Conservation (phyloP, 2,797 vertebrate species). For the Pagetopsis macropterus region DNA sequence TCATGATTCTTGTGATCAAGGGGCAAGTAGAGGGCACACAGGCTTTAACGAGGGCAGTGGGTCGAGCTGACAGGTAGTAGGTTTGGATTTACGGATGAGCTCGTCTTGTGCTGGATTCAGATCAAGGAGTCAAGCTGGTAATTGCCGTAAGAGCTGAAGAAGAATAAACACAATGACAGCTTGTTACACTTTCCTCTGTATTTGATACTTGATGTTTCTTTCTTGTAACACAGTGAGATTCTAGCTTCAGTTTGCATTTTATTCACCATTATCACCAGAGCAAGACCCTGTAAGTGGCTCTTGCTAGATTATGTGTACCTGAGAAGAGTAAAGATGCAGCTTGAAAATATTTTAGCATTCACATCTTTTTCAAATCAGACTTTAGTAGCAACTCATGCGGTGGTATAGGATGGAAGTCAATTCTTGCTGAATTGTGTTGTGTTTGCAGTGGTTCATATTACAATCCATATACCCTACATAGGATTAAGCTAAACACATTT, state of each 20-base stretch:
- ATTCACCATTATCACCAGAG: neutral
- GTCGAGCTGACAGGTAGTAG: no score
- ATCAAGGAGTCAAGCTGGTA: neutral
- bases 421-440: neutral
- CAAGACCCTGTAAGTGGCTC: neutral
- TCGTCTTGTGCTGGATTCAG: neutral
- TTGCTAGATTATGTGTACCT: neutral
- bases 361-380: neutral
- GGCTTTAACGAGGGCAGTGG: no score
- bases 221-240: neutral
- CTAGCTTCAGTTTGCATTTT: neutral
- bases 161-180: neutral
- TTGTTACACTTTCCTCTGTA: neutral
- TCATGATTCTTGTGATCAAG: no score
- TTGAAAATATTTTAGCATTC: neutral
- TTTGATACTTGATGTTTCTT: neutral
- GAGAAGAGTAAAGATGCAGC: constrained; percentile 5
- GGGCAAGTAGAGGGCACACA: no score
- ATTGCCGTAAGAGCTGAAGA: neutral
- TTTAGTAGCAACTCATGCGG: neutral
- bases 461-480: neutral
- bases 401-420: neutral
- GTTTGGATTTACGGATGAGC: no score
- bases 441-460: neutral
- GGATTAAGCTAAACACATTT: neutral